Evolutionary conservation across 1,140 invertebrate genomes (phyloP).

Genomic region (Anadara kagoshimensis): DNA sequence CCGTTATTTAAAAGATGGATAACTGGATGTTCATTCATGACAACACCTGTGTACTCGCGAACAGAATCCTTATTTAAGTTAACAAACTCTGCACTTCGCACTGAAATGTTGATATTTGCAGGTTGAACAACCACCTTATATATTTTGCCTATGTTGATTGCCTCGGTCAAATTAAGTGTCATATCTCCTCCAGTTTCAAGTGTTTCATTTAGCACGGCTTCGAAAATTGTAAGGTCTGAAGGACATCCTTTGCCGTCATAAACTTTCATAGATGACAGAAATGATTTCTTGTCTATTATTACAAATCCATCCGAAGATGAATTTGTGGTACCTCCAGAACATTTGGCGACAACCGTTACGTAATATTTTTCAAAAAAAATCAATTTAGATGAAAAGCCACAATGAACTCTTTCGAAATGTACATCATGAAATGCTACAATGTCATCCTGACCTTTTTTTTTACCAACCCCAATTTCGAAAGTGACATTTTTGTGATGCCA

Average conservation of each 20-base stretch:
- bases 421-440: constrained; percentile 12
- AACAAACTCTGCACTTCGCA: too few relatives aligned
- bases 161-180: too few relatives aligned
- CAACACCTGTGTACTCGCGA: too few relatives aligned
- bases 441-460: constrained; percentile 3
- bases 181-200: too few relatives aligned
- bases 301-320: constrained; percentile 30
- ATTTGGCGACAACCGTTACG: constrained; percentile 3
- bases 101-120: too few relatives aligned
- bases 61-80: too few relatives aligned
- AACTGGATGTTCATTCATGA: too few relatives aligned
- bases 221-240: neutral
- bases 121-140: too few relatives aligned
- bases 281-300: neutral
- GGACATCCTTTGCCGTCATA: neutral
- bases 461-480: constrained; percentile 26
- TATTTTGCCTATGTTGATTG: too few relatives aligned
- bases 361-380: neutral
- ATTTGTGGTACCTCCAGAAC: constrained; percentile 12
- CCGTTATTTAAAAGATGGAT: too few relatives aligned
- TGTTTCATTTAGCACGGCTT: too few relatives aligned
- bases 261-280: neutral
- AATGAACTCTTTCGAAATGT: neutral
- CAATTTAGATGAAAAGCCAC: neutral
- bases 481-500: constrained; percentile 22